Conservation (phyloP, 2,888 invertebrate genomes). For the Calliopum simillimum region DNA sequence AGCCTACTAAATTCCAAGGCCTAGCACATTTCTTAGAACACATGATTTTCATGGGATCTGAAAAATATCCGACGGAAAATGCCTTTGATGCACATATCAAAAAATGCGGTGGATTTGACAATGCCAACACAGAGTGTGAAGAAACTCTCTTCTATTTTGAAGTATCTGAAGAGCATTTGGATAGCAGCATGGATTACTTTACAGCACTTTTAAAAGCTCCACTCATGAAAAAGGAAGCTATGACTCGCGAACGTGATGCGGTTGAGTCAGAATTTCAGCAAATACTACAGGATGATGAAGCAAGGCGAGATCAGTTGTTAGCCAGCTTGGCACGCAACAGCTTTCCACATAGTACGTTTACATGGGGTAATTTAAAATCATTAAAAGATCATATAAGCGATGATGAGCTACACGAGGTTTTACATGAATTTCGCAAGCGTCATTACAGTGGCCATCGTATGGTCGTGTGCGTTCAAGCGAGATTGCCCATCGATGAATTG, state of each 20-base stretch:
- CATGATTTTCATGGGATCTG: slow-evolving; percentile 95
- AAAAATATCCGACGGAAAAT: slow-evolving; percentile 88
- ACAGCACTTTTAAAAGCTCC: slow-evolving; percentile 90
- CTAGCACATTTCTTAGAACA: slow-evolving; percentile 89
- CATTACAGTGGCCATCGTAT: slow-evolving; percentile 91
- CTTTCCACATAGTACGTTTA: slow-evolving; percentile 81
- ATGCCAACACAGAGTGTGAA: slow-evolving; percentile 90
- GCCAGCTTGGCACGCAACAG: slow-evolving; percentile 75
- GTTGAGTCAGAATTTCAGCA: slow-evolving; percentile 92
- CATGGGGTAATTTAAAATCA: slow-evolving; percentile 86
- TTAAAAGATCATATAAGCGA: slow-evolving; percentile 75
- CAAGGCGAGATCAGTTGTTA: slow-evolving; percentile 82
- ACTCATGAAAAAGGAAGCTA: slow-evolving; percentile 84
- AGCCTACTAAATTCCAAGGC: slow-evolving; percentile 83
- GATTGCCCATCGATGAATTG: slow-evolving; percentile 63
- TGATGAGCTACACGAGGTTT: slow-evolving; percentile 74
- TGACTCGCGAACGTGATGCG: slow-evolving; percentile 87
- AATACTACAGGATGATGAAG: slow-evolving; percentile 79
- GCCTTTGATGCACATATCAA: slow-evolving; percentile 84
- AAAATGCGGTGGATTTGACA: slow-evolving; percentile 87
- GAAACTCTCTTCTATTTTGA: slow-evolving; percentile 91
- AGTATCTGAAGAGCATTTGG: slow-evolving; percentile 82
- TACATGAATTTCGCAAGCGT: slow-evolving; percentile 79
- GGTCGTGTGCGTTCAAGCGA: slow-evolving; percentile 85
- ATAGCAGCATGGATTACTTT: slow-evolving; percentile 83